Conservation (phyloP, 2,797 vertebrate genomes). For the Bucorvus abyssinicus region DNA sequence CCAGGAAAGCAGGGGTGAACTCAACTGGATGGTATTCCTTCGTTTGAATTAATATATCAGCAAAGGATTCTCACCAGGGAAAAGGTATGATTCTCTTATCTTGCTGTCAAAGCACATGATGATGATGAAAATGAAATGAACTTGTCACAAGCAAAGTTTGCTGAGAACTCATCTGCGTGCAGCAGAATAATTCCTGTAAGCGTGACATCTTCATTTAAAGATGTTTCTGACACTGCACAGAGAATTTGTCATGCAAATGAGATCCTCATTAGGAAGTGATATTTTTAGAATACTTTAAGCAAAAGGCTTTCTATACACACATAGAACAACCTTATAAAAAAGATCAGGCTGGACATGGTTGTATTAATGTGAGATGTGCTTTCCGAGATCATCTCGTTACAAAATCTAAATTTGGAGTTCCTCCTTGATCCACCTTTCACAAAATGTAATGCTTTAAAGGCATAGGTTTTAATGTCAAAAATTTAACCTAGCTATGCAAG, state of each 20-base stretch:
- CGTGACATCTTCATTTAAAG: slow-evolving; percentile 36
- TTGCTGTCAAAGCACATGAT: slow-evolving; percentile 9
- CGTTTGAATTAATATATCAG: not conserved
- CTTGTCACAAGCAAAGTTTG: slow-evolving; percentile 33
- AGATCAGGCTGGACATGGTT: not conserved
- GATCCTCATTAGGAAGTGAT: slow-evolving; percentile 38
- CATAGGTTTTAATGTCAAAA: not conserved
- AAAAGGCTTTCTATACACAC: not conserved
- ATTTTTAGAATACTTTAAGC: slow-evolving; percentile 46
- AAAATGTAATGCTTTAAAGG: not conserved
- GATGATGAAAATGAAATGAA: slow-evolving; percentile 2
- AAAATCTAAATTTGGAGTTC: not conserved
- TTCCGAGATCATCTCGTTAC: not conserved
- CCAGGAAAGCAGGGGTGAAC: not conserved
- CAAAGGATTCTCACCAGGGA: not conserved
- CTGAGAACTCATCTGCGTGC: not conserved
- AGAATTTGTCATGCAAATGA: slow-evolving; percentile 61
- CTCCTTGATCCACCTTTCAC: not conserved
- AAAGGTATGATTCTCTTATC: slow-evolving; percentile 10
- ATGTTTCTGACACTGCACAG: slow-evolving; percentile 48
- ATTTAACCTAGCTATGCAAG: not conserved
- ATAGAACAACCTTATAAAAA: not conserved
- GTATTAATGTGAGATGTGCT: not conserved
- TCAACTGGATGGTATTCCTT: not conserved
- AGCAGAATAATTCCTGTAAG: slow-evolving; percentile 37